Evolutionary conservation across 2,113 vertebrate species (phyloP).

Genomic region (Agelaius phoeniceus): DNA sequence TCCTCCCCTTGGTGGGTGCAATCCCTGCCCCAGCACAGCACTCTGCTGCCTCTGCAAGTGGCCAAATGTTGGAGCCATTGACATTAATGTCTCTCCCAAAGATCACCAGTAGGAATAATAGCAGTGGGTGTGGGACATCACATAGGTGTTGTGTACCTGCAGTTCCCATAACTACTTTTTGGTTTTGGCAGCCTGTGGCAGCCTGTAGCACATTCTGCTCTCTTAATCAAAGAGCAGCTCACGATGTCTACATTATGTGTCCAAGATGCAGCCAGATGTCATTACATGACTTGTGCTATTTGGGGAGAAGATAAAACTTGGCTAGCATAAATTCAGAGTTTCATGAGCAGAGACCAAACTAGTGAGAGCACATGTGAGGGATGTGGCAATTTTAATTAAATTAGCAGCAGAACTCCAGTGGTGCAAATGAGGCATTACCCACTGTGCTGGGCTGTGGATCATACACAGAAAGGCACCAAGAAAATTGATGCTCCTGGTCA

Average conservation of each 20-base stretch:
- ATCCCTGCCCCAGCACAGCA: not conserved
- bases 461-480: not conserved
- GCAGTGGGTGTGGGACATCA: not conserved
- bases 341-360: not conserved
- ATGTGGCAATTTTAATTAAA: constrained; percentile 9
- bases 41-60: not conserved
- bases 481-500: not conserved
- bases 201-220: not conserved
- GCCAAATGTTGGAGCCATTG: not conserved
- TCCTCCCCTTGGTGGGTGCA: not conserved
- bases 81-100: not conserved
- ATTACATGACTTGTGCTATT: not conserved
- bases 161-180: not conserved
- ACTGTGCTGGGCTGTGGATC: not conserved
- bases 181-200: not conserved
- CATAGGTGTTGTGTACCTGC: not conserved
- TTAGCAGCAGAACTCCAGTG: not conserved
- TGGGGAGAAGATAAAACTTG: not conserved
- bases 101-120: not conserved
- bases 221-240: not conserved
- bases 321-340: not conserved
- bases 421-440: not conserved
- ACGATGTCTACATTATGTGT: not conserved
- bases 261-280: not conserved
- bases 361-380: not conserved